Evolutionary conservation across 2,113 vertebrate genomes (phyloP).

Genomic region (Bufo bufo): DNA sequence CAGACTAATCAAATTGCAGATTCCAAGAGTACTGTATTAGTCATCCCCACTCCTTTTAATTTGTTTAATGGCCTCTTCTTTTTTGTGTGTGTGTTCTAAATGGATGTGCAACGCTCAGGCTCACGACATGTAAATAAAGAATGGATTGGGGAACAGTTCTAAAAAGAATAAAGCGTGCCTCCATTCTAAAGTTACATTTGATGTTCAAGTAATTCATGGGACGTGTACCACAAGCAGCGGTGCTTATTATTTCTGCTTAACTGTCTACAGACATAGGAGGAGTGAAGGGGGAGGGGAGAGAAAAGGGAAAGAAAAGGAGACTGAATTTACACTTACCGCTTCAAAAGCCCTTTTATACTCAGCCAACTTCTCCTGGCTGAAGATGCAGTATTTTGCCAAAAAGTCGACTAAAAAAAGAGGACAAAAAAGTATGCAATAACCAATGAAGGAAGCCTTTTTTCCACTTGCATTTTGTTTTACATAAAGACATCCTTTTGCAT

Average conservation of each 20-base stretch:
- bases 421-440: conserved; percentile 66
- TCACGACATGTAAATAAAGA: conserved; percentile 78
- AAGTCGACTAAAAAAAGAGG: conserved; percentile 84
- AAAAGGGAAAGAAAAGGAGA: conserved; percentile 69
- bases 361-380: conserved; percentile 87
- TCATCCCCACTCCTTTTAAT: conserved; percentile 82
- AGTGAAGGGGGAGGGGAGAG: conserved; percentile 65
- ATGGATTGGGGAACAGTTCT: conserved; percentile 71
- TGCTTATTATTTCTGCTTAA: conserved; percentile 76
- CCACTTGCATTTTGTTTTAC: conserved; percentile 63
- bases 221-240: conserved; percentile 72
- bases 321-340: conserved; percentile 85
- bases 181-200: conserved; percentile 79
- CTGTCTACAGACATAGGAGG: conserved; percentile 74
- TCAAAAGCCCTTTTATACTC: conserved; percentile 93
- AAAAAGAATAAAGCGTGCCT: conserved; percentile 77
- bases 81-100: conserved; percentile 64
- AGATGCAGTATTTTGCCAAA: conserved; percentile 91
- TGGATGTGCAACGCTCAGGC: conserved; percentile 70
- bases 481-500: conserved; percentile 62
- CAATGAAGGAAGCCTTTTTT: conserved; percentile 63
- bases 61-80: conserved; percentile 78
- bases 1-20: conserved; percentile 84
- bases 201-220: conserved; percentile 78
- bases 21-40: conserved; percentile 80